Percentiles rank a stretch among this genome's conserved stretches.
phyloP scores from a whole-genome alignment of 2,797 vertebrate genomes.

The Dermochelys coriacea region DNA sequence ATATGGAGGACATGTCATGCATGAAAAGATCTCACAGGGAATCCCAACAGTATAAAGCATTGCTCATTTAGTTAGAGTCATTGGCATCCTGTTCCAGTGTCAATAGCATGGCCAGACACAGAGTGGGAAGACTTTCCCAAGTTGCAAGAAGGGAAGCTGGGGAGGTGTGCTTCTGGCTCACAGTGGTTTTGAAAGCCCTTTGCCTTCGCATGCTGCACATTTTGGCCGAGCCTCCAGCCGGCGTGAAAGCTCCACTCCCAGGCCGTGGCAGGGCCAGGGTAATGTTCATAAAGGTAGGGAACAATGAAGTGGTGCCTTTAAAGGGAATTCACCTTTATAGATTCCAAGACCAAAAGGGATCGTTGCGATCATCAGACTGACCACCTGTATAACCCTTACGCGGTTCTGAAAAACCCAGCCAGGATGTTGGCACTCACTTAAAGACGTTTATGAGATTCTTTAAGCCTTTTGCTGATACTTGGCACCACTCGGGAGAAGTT shows the following conservation, averaged over 20 bases:
- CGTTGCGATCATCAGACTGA: no score
- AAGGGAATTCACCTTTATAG: not conserved
- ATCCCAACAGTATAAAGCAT: not conserved
- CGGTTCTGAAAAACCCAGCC: not conserved
- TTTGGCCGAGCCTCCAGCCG: no score
- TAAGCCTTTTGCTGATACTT: no score
- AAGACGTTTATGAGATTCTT: not conserved
- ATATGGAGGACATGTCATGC: not conserved
- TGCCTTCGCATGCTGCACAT: not conserved
- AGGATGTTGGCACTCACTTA: not conserved
- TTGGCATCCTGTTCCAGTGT: not conserved
- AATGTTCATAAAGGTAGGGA: not conserved
- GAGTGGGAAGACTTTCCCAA: not conserved
- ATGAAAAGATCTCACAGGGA: not conserved
- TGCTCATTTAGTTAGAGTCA: not conserved
- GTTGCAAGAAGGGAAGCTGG: not conserved
- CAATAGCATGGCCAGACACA: not conserved
- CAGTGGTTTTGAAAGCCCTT: not conserved
- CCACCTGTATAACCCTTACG: no score
- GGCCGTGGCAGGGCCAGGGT: not conserved
- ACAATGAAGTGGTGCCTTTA: not conserved
- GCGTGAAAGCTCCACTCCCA: no score
- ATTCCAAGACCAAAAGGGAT: not conserved
- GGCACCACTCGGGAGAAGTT: not conserved
- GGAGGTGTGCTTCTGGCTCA: not conserved